Evolutionary conservation across 2,113 vertebrate genomes (phyloP), one percentile per base, ranked within the genome.

Genomic region (Dicerorhinus sumatrensis): DNA sequence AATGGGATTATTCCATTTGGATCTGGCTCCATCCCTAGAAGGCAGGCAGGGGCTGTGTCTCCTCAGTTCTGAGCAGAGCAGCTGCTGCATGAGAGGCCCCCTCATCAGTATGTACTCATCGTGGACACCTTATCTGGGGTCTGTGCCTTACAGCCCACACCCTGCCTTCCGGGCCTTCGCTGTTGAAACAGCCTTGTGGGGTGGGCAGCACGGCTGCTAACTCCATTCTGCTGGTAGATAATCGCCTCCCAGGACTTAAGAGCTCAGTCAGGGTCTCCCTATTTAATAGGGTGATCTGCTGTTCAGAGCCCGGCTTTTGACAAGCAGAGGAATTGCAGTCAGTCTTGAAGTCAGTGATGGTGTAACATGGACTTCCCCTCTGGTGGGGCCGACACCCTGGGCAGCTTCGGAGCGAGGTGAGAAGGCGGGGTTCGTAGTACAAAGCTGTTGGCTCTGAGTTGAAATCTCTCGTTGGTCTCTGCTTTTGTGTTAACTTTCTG

Each of bases 401-500:
- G 60, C 46, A 27, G n/a, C 54, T 20, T 0, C 63, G 0, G 1
- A 33, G 51, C 42, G 23, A 65, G 23, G 42, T 23, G n/a, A 69
- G 77, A 46, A 82, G 56, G 72, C 8, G 3, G 77, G 20, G 42
- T n/a, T 4, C 0, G 20, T 56, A 54, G 46, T 33, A 6, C 62
- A 87, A 7, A 60, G 62, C 67, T 39, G 11, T 58, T 14, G 48
- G 25, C 77, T 29, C 65, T 0, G 29, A 46, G 33, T 56, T 63
- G 25, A n/a, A 79, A 17, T 54, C 75, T 85, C 79, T 70, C 20
- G 13, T 31, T 36, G 33, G 62, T 33, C 62, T 96, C 51, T 77
- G 46, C 86, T 70, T 88, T 89, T 18, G 46, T 42, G 46, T 69
- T 76, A 76, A 93, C 67, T 65, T 77, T 63, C 33, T 31, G 77